Evolutionary conservation across 2,113 vertebrate genomes (phyloP).

Genomic region (Cairina moschata): DNA sequence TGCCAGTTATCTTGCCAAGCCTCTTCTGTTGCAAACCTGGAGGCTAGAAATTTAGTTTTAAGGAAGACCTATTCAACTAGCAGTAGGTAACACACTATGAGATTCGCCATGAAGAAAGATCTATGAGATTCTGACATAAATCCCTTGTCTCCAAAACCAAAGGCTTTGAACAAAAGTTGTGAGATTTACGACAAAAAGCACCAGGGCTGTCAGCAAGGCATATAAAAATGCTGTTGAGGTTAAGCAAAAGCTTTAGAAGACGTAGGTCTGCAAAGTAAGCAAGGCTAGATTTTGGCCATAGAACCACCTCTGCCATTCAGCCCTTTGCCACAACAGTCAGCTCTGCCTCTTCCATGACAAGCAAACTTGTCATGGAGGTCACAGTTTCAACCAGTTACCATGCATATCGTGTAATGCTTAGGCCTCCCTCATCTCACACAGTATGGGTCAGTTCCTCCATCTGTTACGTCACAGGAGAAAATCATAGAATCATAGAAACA

Average conservation of each 20-base stretch:
- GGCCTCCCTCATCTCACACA: not conserved
- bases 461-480: not conserved
- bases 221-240: not conserved
- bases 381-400: not conserved
- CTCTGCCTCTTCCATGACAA: not conserved
- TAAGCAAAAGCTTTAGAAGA: not conserved
- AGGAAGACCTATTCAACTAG: not conserved
- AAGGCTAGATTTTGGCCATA: not conserved
- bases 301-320: not conserved
- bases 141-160: not conserved
- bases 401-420: accelerated
- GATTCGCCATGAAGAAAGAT: not conserved
- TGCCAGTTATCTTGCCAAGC: not conserved
- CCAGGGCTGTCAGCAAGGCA: not conserved
- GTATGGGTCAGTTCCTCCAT: not conserved
- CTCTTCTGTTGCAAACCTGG: not conserved
- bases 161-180: not conserved
- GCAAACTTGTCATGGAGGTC: not conserved
- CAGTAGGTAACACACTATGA: not conserved
- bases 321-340: not conserved
- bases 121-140: not conserved
- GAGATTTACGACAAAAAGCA: not conserved
- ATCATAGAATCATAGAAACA: too few species aligned
- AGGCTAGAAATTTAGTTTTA: not conserved
- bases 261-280: not conserved